Evolutionary conservation across 2,888 invertebrate species (phyloP), one percentile per base, ranked within the genome.

Genomic region (Hydrotaea diabolus): DNA sequence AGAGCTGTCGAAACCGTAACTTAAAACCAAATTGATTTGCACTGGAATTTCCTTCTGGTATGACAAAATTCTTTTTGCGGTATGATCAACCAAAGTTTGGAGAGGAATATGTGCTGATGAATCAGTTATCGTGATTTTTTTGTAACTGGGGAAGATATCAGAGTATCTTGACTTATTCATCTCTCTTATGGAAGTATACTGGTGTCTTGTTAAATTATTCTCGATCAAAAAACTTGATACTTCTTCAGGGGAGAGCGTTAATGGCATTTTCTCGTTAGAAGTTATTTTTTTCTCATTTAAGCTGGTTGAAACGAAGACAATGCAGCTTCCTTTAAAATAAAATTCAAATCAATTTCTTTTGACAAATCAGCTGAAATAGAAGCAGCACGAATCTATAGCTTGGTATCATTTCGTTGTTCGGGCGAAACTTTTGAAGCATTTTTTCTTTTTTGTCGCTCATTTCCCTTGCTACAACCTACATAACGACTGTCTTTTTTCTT

Each of bases 391-490:
- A 57, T 57, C 2, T n/a, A 57, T 17, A 57, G 31, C 8, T 57
- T 57, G 55, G 55, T 57, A 57, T 57, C 19, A 17, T 57, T 57
- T 57, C 9, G 4, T 57, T 57, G 17, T 31, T 31, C 31, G 31
- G 7, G 3, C 31, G 2, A 31, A 2, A 2, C 31, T 31, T 31
- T 7, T 7, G 31, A 31, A 31, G 31, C 31, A 31, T 2, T 57
- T 57, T 57, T 57, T 19, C 17, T 57, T 57, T n/a, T 57, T 57
- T 57, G 57, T n/a, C 57, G 57, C 57, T 57, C 57, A 57, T 19
- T 57, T 57, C 57, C 57, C 9, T 49, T n/a, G n/a, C 15, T 49
- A 49, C 9, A n/a, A 49, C n/a, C 49, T 7, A 31, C 31, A 31
- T 31, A 31, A 31, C 3, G 31, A 4, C 31, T 2, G 7, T 9